phyloP scores from a whole-genome alignment of 2,797 vertebrate species.

The Acanthurus leucopareius region DNA sequence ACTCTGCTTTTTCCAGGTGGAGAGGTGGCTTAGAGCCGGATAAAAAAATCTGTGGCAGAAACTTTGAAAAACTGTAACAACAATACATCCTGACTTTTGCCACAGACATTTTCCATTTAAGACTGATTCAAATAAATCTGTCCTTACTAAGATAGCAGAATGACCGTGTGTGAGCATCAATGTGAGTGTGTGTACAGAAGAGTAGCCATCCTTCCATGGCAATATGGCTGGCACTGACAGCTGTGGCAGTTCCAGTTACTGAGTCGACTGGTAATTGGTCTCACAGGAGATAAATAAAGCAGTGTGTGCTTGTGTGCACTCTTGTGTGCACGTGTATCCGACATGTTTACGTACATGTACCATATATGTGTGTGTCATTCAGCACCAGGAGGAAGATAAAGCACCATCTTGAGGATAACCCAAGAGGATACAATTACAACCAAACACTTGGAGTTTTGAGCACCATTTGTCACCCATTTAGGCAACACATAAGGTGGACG shows the following conservation, averaged over 20 bases:
- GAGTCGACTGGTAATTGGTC: slow-evolving; percentile 74
- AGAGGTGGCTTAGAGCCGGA: not conserved
- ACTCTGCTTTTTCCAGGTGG: not conserved
- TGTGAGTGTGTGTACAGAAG: slow-evolving; percentile 2
- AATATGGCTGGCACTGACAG: slow-evolving; percentile 66
- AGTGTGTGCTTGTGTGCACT: slow-evolving; percentile 19
- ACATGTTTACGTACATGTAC: slow-evolving; percentile 16
- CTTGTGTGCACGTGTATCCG: slow-evolving; percentile 12
- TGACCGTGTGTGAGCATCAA: not conserved
- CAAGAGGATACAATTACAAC: slow-evolving; percentile 39
- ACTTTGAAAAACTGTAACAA: not conserved
- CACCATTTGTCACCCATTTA: slow-evolving; percentile 20
- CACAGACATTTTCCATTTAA: slow-evolving; percentile 3
- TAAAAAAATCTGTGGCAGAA: slow-evolving; percentile 5
- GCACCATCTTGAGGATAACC: slow-evolving; percentile 36
- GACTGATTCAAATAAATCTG: slow-evolving; percentile 9
- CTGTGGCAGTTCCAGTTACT: slow-evolving; percentile 78
- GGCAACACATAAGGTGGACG: not conserved
- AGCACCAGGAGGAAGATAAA: slow-evolving; percentile 25
- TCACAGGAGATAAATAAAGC: slow-evolving; percentile 62
- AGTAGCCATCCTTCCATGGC: slow-evolving; percentile 58
- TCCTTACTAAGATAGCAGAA: slow-evolving; percentile 2
- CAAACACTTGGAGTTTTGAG: slow-evolving; percentile 21
- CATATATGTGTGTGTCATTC: not conserved
- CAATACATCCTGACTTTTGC: slow-evolving; percentile 5